Base-by-base conservation (phyloP, 2,888 invertebrate genomes). In the Linyphia triangularis region DNA sequence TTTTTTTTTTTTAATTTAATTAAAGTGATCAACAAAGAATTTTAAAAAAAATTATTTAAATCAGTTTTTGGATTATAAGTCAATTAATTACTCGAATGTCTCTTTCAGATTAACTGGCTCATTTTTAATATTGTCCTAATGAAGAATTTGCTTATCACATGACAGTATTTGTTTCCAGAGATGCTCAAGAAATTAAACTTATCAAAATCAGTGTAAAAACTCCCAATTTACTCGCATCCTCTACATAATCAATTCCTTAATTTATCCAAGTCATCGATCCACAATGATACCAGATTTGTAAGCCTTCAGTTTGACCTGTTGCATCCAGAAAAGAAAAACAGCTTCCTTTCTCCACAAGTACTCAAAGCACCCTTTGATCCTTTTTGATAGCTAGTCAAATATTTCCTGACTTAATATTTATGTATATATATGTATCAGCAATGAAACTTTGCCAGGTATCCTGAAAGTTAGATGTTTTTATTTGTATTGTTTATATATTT, bases 241-340 rank as follows among this genome's bases (percentile, higher is more conserved):
- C 65, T n/a, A 61, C 19, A 61, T 24, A 19, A 24, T 26, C 57
- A 59, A 19, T 33, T 57, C 30, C 59, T 22, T 72, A 61, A 30
- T 61, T 37, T 13, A 30, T 77, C 59, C 37, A 63, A 61, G 77
- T 63, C 63, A 77, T 61, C 63, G 63, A 85, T 59, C 85, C 85
- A n/a, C n/a, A 77, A 85, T 70, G 85, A 78, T 40, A 85, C 85
- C 85, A 85, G 85, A 85, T 77, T 67, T 85, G 85, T 85, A 85
- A 84, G 85, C 78, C 77, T 51, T n/a, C 19, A 28, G 28, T 24
- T 69, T 43, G 16, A 26, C 24, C 10, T 33, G 19, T 33, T 30
- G 59, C 33, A 33, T 43, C 28, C 22, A 57, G 57, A 28, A 16
- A 69, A 69, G 57, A 19, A 19, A 19, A 16, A 72, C 24, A 40